phyloP scores from a whole-genome alignment of 2,113 vertebrate species.

The Lichenostomus cassidix region DNA sequence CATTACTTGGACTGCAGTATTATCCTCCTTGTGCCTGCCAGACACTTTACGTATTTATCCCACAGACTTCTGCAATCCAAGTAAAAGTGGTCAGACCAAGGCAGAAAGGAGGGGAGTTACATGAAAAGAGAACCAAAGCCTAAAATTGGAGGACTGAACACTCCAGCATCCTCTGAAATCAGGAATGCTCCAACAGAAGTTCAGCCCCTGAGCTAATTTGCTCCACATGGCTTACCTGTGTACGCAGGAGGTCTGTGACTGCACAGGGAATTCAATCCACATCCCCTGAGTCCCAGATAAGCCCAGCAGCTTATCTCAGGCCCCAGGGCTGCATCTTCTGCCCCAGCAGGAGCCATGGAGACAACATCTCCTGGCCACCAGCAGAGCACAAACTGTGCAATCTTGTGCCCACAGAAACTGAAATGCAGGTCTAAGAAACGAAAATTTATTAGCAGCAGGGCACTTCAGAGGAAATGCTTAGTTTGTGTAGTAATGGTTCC shows the following conservation, averaged over 20 bases:
- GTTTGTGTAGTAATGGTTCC: neutral
- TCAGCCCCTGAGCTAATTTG: neutral
- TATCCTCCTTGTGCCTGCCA: neutral
- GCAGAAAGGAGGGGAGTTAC: neutral
- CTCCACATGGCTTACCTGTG: neutral
- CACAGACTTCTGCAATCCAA: neutral
- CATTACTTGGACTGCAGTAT: neutral
- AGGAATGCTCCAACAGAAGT: neutral
- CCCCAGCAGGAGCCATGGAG: neutral
- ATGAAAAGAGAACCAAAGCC: neutral
- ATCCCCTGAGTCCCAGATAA: neutral
- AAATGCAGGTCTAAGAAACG: neutral
- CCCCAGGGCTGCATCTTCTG: neutral
- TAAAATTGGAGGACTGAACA: neutral
- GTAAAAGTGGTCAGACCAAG: neutral
- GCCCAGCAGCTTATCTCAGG: neutral
- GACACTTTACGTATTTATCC: neutral
- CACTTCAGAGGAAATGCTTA: neutral
- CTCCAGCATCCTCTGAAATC: neutral
- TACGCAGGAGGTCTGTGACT: neutral
- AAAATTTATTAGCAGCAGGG: neutral
- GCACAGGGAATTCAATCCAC: neutral
- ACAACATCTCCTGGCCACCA: neutral
- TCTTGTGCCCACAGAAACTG: neutral
- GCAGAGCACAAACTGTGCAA: neutral